Evolutionary conservation across 1,140 invertebrate genomes (phyloP).

Genomic region (Aporrectodea caliginosa): DNA sequence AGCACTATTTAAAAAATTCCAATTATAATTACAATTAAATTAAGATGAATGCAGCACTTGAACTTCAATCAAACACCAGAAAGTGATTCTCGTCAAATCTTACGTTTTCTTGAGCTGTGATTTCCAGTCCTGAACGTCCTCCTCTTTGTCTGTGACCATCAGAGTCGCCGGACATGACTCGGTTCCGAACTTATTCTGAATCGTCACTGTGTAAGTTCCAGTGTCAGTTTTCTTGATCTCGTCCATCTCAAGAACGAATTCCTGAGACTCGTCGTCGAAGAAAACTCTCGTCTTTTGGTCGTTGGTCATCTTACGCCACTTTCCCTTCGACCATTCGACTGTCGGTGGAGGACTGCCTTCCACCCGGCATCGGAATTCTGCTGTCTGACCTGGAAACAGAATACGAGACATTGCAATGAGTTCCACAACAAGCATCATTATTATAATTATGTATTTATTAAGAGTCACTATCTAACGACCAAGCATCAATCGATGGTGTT

Average conservation of each 20-base stretch:
- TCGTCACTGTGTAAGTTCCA: constrained; percentile 53
- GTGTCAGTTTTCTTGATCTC: constrained; percentile 44
- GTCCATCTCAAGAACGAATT: constrained; percentile 50
- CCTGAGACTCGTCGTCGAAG: constrained; percentile 47
- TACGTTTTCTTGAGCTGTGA: constrained; percentile 52
- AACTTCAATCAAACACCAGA: too few relatives aligned
- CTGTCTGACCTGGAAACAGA: constrained; percentile 39
- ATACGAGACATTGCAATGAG: not conserved
- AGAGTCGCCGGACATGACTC: constrained; percentile 51
- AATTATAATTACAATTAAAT: too few relatives aligned
- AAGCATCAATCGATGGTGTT: too few relatives aligned
- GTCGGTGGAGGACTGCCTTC: constrained; percentile 50
- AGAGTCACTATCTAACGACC: too few relatives aligned
- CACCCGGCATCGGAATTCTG: constrained; percentile 48
- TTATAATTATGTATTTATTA: too few relatives aligned
- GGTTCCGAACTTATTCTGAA: constrained; percentile 52
- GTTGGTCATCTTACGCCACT: constrained; percentile 47
- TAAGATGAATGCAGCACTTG: too few relatives aligned
- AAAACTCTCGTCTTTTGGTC: constrained; percentile 44
- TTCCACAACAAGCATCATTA: not conserved
- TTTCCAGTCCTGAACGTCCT: constrained; percentile 54
- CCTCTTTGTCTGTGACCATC: constrained; percentile 52
- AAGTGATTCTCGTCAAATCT: too few relatives aligned
- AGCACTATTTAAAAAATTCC: too few relatives aligned
- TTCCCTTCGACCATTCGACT: constrained; percentile 54